phyloP scores from a whole-genome alignment of 2,888 invertebrate species.

The Acanthoscelides obtectus region DNA sequence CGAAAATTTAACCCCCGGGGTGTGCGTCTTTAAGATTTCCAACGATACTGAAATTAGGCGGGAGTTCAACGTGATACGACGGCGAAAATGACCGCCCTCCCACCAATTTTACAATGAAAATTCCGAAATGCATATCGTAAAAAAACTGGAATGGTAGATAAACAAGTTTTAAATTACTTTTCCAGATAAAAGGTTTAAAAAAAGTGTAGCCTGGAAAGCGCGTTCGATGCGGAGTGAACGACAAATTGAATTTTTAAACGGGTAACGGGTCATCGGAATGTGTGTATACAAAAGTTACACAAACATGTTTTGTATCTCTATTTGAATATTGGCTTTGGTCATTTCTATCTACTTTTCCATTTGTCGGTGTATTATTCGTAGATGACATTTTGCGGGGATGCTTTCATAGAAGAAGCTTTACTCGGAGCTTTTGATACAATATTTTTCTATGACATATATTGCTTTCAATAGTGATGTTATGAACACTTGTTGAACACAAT shows the following conservation, averaged over 20 bases:
- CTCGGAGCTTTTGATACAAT: neutral
- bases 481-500: no score
- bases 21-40: no score
- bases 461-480: no score
- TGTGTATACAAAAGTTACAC: conserved; percentile 1
- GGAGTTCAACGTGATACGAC: no score
- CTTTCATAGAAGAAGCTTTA: neutral
- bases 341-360: conserved; percentile 5
- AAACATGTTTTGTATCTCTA: conserved; percentile 6
- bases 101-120: neutral
- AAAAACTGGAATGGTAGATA: neutral
- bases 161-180: conserved; percentile 5
- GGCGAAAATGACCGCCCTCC: no score
- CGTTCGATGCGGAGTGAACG: neutral
- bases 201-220: neutral
- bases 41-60: no score
- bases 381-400: neutral
- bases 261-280: neutral
- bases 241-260: conserved; percentile 7
- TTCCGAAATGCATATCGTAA: neutral
- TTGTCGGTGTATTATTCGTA: neutral
- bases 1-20: no score
- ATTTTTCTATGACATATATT: neutral
- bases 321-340: neutral
- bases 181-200: conserved; percentile 1